Base-by-base conservation (phyloP, 2,797 vertebrate species). In the Urosaurus nigricauda region DNA sequence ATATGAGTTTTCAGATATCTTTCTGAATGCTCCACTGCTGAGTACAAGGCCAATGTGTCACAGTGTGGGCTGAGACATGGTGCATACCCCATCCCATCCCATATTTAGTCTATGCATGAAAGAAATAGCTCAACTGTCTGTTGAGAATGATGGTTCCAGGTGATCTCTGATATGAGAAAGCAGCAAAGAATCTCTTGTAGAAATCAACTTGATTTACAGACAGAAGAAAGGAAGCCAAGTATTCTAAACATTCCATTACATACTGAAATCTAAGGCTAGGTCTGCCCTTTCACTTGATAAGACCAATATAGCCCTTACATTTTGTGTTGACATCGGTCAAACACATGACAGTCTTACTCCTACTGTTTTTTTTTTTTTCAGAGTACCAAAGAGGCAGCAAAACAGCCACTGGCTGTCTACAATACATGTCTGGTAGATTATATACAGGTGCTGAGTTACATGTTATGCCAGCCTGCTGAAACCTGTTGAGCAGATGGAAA, bases 401-500 rank as follows among this genome's bases (percentile, higher is more conserved):
- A 35, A 84, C 47, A 84, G 16, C 19, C 70, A 0, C 13, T 85
- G 13, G 51, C 24, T 73, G 51, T 12, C 11, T 14, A 58, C 32
- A 74, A 40, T 56, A 37, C n/a, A 58, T 37, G 40, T 58, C 37
- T 63, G 37, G 19, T 43, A 58, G 56, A 32, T 9, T 84, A 9
- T 32, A 53, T 37, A 37, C 19, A 73, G 2, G 12, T 53, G 47
- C 32, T 63, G 43, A 71, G 19, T 9, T 56, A 74, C 19, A 56
- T 1, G 21, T n/a, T 32, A 71, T 51, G 16, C n/a, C 19, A 14
- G 6, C 37, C 53, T 60, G 53, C 53, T 60, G 53, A 60, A 40
- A 75, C 24, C 35, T 94, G 94, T 93, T 95, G 93, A 91, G 90
- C 94, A 95, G 92, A 95, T 94, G 95, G 94, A 95, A 96, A 95